Base-by-base conservation (phyloP, 2,113 vertebrate genomes). In the Psophia crepitans region DNA sequence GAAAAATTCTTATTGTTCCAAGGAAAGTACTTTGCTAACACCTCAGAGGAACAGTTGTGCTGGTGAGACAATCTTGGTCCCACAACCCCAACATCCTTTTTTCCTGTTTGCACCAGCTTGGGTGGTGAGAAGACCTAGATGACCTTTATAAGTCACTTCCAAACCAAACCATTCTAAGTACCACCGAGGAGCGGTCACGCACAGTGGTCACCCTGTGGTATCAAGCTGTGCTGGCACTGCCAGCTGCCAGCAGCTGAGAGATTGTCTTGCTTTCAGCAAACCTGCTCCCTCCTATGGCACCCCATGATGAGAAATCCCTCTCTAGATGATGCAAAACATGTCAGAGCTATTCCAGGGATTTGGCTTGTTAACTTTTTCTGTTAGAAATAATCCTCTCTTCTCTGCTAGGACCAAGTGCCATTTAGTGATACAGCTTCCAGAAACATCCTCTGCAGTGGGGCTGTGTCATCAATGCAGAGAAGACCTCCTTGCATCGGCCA, bases 321-420 rank as follows among this genome's bases (percentile, higher is more conserved):
- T n/a, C 1, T 5, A 33, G 21, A 11, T 28, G 24, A 39, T 14
- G 16, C 2, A 13, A 83, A 10, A 35, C 22, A 6, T 9, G 43
- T 39, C 44, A 60, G 23, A 86, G 19, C 24, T n/a, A 27, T 56
- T 43, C 35, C 44, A 74, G 30, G 33, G 41, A 37, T 33, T 65
- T 54, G 56, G 9, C 22, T 86, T 0, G 0, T 19, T 12, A 53
- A 11, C 24, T 22, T 79, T 58, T 56, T 37, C 37, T 65, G 4
- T 69, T 51, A 61, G 63, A 90, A 91, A 30, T 37, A 26, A 23
- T 61, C 24, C n/a, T 75, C 46, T 53, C 12, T 75, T 63, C 78
- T 46, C 4, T 18, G 6, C 53, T 30, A 63, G 26, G 43, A 63
- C 27, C 33, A 39, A 77, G 46, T 30, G 54, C 37, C 24, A 26